A percentile compares a stretch with the other conserved stretches of the same genome.
These are phyloP conservation scores for Zoanthus solanderi DNA, from an alignment of 92 coral and sea anemone genomes.

Conservation along the genomic window DNA sequence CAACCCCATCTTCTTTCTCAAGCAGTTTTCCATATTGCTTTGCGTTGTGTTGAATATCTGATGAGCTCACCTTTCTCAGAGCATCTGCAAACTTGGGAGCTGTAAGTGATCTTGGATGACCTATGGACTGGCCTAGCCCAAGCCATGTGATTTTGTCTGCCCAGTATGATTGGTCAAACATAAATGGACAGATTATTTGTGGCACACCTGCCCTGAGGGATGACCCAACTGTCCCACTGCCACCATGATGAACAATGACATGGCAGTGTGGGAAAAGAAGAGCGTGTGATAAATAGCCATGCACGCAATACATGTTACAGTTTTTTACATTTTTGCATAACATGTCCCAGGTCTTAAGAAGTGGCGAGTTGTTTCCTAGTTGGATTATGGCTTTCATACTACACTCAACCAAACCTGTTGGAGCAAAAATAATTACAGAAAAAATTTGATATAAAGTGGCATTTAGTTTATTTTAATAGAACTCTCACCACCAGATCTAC, in stretches of 20 bases:
- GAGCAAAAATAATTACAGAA: background rate
- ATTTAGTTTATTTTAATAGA: too few relatives aligned
- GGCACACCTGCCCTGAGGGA: constrained; percentile 84
- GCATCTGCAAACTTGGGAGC: constrained; percentile 67
- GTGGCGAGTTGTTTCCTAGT: constrained; percentile 63
- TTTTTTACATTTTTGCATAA: constrained; percentile 77
- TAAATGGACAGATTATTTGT: constrained; percentile 89
- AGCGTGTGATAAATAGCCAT: constrained; percentile 75
- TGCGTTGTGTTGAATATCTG: constrained; percentile 59
- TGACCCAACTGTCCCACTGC: constrained; percentile 91
- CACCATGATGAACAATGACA: constrained; percentile 86
- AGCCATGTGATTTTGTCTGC: constrained; percentile 92
- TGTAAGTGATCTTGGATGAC: constrained; percentile 78
- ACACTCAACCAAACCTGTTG: constrained; percentile 83
- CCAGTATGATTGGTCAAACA: constrained; percentile 96
- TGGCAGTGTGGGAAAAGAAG: constrained; percentile 83
- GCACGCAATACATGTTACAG: constrained; percentile 88
- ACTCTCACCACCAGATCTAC: too few relatives aligned
- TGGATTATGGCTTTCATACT: constrained; percentile 82
- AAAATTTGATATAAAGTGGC: too few relatives aligned
- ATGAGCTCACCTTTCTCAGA: constrained; percentile 46
- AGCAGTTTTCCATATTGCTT: constrained; percentile 66
- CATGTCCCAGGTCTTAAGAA: constrained; percentile 93
- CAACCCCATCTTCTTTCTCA: constrained; percentile 69
- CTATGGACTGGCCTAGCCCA: constrained; percentile 88